phyloP scores from a whole-genome alignment of 2,888 invertebrate genomes.

The Bugula neritina region DNA sequence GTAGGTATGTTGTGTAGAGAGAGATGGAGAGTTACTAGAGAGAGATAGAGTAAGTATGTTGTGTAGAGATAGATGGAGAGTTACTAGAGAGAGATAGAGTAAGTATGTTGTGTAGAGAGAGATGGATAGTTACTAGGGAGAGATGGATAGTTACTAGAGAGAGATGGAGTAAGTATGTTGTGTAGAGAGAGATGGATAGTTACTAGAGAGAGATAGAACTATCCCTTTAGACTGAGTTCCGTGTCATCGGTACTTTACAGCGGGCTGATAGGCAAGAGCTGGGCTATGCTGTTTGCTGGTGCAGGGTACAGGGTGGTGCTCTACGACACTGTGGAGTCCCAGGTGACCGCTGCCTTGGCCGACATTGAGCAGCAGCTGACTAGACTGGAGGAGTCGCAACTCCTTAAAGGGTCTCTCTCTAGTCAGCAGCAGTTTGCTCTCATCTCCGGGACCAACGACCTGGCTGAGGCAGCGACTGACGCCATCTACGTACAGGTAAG shows the following conservation, averaged over 20 bases:
- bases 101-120: too few relatives aligned
- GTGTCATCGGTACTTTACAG: constrained; percentile 57
- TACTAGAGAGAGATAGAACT: too few relatives aligned
- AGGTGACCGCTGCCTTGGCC: constrained; percentile 52
- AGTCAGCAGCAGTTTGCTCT: constrained; percentile 69
- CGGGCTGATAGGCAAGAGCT: constrained; percentile 85
- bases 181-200: too few relatives aligned
- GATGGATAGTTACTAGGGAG: too few relatives aligned
- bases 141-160: too few relatives aligned
- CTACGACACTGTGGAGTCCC: constrained; percentile 60
- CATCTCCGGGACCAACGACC: constrained; percentile 66
- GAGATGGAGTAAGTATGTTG: too few relatives aligned
- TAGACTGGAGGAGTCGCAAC: constrained; percentile 50
- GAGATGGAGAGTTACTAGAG: too few relatives aligned
- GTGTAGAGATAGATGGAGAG: too few relatives aligned
- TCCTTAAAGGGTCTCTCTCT: constrained; percentile 67
- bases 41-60: too few relatives aligned
- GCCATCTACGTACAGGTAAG: constrained; percentile 63
- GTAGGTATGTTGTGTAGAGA: too few relatives aligned
- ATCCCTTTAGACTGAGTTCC: background rate
- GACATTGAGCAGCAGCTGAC: constrained; percentile 64
- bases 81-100: too few relatives aligned
- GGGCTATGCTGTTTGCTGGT: constrained; percentile 84
- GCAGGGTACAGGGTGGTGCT: constrained; percentile 79
- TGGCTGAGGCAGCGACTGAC: constrained; percentile 66